Evolutionary conservation across 1,140 invertebrate genomes (phyloP).

Genomic region (Leptoteleia sp.): DNA sequence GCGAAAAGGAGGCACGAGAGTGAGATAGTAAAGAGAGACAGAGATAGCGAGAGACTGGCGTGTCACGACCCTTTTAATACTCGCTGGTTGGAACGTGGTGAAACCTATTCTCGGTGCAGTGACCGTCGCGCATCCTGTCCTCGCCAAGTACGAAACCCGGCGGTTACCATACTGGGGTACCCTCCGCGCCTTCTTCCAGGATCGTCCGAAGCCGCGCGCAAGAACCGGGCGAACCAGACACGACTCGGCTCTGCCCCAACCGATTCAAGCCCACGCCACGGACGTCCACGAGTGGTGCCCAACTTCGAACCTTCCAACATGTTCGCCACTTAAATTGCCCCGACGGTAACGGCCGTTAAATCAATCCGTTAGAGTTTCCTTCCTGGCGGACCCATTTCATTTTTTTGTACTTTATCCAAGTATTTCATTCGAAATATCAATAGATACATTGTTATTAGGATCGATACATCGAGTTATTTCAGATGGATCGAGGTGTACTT

Average conservation of each 20-base stretch:
- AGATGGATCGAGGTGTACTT: too few relatives aligned
- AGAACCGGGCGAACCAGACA: slow-evolving; percentile 77
- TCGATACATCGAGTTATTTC: too few relatives aligned
- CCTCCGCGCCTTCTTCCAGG: slow-evolving; percentile 63
- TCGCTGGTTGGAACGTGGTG: slow-evolving; percentile 49
- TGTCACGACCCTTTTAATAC: slow-evolving; percentile 54
- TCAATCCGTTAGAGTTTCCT: too few relatives aligned
- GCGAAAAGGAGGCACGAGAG: too few relatives aligned
- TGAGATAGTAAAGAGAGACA: too few relatives aligned
- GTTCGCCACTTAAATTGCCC: slow-evolving; percentile 59
- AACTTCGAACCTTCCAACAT: slow-evolving; percentile 28
- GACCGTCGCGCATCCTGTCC: slow-evolving; percentile 65
- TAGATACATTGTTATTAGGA: too few relatives aligned
- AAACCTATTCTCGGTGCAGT: slow-evolving; percentile 60
- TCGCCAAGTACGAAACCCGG: slow-evolving; percentile 72
- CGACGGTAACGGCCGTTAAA: too few relatives aligned
- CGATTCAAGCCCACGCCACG: slow-evolving; percentile 63
- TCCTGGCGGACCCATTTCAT: too few relatives aligned
- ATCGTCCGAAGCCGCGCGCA: slow-evolving; percentile 71
- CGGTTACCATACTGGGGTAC: slow-evolving; percentile 72
- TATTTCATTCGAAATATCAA: too few relatives aligned
- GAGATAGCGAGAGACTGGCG: slow-evolving; percentile 16
- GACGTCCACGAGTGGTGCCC: slow-evolving; percentile 26
- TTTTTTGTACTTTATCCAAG: too few relatives aligned
- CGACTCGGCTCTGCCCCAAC: slow-evolving; percentile 57